Evolutionary conservation across 2,113 vertebrate species (phyloP).

Genomic region (Myotis lucifugus): DNA sequence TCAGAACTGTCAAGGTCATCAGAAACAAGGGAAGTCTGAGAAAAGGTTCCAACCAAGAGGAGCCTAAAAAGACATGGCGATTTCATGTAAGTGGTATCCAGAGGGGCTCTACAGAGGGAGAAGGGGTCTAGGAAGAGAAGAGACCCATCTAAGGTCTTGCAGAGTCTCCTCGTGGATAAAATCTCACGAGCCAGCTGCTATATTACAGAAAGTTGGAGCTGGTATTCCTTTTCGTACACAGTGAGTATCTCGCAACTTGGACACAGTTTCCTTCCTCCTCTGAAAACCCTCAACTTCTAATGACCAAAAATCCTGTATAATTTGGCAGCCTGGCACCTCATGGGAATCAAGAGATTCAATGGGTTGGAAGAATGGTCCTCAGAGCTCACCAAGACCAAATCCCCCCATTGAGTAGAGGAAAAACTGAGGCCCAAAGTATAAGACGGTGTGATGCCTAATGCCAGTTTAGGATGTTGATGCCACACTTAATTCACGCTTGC

Average conservation of each 20-base stretch:
- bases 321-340: neutral
- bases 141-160: neutral
- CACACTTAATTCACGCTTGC: neutral
- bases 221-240: neutral
- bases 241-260: neutral
- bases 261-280: neutral
- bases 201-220: fast-evolving
- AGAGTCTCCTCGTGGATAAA: neutral
- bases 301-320: neutral
- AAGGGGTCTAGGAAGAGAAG: too few relatives aligned
- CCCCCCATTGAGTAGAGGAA: neutral
- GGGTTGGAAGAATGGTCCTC: neutral
- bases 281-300: neutral
- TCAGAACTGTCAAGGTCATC: neutral
- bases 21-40: neutral
- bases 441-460: neutral
- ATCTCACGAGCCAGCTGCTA: too few relatives aligned
- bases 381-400: neutral
- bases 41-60: neutral
- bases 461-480: neutral
- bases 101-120: neutral
- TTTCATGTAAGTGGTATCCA: neutral
- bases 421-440: neutral
- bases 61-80: neutral
- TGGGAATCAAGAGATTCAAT: neutral